phyloP scores from a whole-genome alignment of 2,113 vertebrate genomes.

The Anhinga anhinga region DNA sequence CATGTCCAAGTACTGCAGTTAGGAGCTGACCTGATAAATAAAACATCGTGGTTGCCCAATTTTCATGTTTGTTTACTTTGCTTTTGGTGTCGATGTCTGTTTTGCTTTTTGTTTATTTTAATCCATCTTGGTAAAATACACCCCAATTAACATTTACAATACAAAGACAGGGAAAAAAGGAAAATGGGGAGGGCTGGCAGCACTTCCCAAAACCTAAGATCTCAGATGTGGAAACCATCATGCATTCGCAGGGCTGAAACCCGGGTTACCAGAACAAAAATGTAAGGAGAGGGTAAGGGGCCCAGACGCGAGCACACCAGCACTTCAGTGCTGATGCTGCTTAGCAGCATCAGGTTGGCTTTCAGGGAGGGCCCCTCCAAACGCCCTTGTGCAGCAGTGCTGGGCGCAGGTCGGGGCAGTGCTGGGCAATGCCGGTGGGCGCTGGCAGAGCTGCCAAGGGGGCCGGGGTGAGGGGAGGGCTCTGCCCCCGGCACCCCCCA shows the following conservation, averaged over 20 bases:
- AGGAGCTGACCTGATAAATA: background rate
- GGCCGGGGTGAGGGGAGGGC: background rate
- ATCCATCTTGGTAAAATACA: background rate
- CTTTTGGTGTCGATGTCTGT: background rate
- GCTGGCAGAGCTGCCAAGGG: background rate
- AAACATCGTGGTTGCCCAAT: background rate
- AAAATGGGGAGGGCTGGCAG: background rate
- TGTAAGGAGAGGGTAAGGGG: background rate
- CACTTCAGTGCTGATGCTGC: too few species aligned
- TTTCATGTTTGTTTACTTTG: background rate
- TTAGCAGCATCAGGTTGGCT: too few species aligned
- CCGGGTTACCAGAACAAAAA: background rate
- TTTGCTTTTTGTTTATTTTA: background rate
- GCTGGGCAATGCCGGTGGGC: background rate
- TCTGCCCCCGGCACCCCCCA: background rate
- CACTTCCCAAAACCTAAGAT: background rate
- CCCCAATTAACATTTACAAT: background rate
- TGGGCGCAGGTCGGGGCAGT: background rate
- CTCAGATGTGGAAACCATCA: background rate
- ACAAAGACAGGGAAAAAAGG: background rate
- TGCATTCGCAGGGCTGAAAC: background rate
- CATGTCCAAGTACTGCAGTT: background rate
- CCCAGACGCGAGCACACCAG: accelerated
- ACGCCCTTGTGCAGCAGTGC: accelerated
- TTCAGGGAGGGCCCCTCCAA: too few species aligned